Conservation (phyloP, 2,113 vertebrate genomes). For the Salvelinus sp. region DNA sequence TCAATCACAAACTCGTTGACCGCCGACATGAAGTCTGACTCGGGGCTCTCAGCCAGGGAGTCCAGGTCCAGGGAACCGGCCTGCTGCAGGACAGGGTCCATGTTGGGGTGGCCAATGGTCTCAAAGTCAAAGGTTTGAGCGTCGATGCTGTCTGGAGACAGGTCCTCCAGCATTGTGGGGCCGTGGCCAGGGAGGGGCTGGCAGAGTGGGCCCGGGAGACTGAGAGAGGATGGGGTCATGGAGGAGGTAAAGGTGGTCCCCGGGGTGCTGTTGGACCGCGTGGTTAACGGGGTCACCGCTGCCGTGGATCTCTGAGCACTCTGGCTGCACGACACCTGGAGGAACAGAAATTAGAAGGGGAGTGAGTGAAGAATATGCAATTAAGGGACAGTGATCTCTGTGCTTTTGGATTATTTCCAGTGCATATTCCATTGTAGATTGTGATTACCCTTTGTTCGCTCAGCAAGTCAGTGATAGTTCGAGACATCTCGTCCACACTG, state of each 20-base stretch:
- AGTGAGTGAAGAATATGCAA: too few species aligned
- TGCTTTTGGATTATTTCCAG: too few species aligned
- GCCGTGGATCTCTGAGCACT: slow-evolving; percentile 78
- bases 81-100: slow-evolving; percentile 92
- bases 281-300: slow-evolving; percentile 55
- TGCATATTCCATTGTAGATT: neutral
- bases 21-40: slow-evolving; percentile 98
- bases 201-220: slow-evolving; percentile 83
- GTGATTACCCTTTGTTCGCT: slow-evolving; percentile 92
- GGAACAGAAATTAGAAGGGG: slow-evolving; percentile 29
- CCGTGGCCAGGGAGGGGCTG: slow-evolving; percentile 66
- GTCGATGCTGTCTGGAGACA: slow-evolving; percentile 97
- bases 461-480: slow-evolving; percentile 95
- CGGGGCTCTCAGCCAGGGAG: slow-evolving; percentile 94
- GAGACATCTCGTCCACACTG: slow-evolving; percentile 98
- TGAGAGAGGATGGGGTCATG: slow-evolving; percentile 84
- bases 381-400: too few species aligned
- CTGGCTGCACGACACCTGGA: slow-evolving; percentile 83
- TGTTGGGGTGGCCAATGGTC: slow-evolving; percentile 93
- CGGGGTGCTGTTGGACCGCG: slow-evolving; percentile 79
- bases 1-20: slow-evolving; percentile 99
- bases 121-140: slow-evolving; percentile 98
- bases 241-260: slow-evolving; percentile 79
- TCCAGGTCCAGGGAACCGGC: slow-evolving; percentile 90
- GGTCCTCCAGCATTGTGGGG: slow-evolving; percentile 86